These are phyloP conservation scores for Nasua narica DNA, from an alignment of 2,797 vertebrate species.

Conservation along the genomic window DNA sequence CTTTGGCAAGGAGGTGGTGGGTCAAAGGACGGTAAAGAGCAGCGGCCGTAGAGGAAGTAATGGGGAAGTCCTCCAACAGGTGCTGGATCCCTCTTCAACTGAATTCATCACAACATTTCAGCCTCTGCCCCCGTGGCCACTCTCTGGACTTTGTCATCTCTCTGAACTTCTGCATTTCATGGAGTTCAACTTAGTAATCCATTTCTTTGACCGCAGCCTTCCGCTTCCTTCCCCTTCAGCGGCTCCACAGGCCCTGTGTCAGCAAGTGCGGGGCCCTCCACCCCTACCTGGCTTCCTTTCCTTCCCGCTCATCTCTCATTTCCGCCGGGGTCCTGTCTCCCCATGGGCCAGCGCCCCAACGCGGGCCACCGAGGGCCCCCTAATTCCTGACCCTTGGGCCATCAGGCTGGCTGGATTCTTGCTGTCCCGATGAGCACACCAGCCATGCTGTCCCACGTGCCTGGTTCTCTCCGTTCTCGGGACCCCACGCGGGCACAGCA, in stretches of 20 bases:
- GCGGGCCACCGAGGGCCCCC: neutral
- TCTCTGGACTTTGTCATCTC: neutral
- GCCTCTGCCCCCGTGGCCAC: neutral
- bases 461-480: neutral
- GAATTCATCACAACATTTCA: neutral
- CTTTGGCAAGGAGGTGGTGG: neutral
- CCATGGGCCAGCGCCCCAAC: neutral
- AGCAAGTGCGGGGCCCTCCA: neutral
- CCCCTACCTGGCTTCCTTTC: neutral
- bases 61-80: neutral
- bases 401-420: neutral
- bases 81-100: neutral
- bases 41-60: neutral
- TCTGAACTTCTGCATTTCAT: constrained; percentile 17
- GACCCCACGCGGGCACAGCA: rapidly evolving
- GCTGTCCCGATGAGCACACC: neutral
- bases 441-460: too few relatives aligned
- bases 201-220: neutral
- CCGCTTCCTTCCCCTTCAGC: neutral
- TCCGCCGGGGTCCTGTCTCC: neutral
- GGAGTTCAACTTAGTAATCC: neutral
- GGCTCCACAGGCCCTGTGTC: neutral
- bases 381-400: neutral
- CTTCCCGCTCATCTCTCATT: neutral
- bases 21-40: neutral